Evolutionary conservation across 2,888 invertebrate genomes (phyloP).

Genomic region (Arenicola marina): DNA sequence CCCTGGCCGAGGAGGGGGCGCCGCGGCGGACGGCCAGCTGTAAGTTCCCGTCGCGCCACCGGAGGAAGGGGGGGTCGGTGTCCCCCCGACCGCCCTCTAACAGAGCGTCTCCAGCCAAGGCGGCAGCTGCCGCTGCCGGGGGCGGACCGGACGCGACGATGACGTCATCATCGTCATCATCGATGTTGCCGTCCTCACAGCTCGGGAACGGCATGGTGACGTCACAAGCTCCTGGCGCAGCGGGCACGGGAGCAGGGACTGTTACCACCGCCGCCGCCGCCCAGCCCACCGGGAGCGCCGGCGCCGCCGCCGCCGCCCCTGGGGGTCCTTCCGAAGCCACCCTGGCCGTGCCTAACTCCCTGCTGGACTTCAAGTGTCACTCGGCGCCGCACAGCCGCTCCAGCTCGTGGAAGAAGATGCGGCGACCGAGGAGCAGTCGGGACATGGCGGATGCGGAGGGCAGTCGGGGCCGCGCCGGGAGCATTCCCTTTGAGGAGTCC

Average conservation of each 20-base stretch:
- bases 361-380: conserved; percentile 17
- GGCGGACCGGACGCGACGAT: background rate
- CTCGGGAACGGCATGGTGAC: background rate
- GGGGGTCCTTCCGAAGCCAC: background rate
- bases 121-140: no score
- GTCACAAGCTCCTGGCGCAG: background rate
- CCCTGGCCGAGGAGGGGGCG: background rate
- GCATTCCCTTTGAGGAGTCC: conserved; percentile 33
- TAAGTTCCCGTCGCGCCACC: background rate
- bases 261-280: background rate
- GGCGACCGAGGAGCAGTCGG: conserved; percentile 35
- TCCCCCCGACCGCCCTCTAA: background rate
- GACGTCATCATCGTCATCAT: no score
- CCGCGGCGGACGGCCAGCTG: conserved; percentile 1
- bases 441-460: conserved; percentile 3
- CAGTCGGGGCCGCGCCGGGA: conserved; percentile 35
- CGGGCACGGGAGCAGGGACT: background rate
- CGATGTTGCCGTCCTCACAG: no score
- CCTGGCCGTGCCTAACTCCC: no score
- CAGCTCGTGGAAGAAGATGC: conserved; percentile 46
- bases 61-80: background rate
- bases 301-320: background rate
- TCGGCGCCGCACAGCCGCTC: conserved; percentile 48
- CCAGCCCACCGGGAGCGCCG: background rate
- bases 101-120: no score